These are phyloP conservation scores for Leptopterna dolabrata DNA, from an alignment of 2,888 invertebrate species.

Conservation along the genomic window DNA sequence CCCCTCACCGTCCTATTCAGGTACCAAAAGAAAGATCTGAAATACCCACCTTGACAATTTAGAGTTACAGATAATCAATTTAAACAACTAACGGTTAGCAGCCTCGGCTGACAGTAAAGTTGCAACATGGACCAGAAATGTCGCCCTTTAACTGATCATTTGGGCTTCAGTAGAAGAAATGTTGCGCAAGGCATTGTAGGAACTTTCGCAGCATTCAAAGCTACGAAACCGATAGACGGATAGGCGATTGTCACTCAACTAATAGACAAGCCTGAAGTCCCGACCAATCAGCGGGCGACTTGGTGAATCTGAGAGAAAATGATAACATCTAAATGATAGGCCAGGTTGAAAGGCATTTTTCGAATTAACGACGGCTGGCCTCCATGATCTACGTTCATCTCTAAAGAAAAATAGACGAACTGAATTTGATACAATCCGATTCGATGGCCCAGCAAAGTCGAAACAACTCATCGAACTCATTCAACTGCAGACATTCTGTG, in stretches of 20 bases:
- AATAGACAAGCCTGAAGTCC: not conserved
- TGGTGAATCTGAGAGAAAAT: not conserved
- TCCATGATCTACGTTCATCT: no score
- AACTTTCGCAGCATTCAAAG: not conserved
- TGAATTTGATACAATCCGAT: no score
- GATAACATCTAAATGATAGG: slow-evolving; percentile 2
- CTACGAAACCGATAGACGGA: not conserved
- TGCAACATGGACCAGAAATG: not conserved
- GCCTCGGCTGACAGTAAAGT: not conserved
- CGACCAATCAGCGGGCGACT: not conserved
- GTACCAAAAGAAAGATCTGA: no score
- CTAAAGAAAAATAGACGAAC: no score
- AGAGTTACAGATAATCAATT: no score
- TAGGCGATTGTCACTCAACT: not conserved
- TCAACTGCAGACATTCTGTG: no score
- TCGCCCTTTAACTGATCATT: not conserved
- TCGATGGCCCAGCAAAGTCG: no score
- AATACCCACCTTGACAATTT: no score
- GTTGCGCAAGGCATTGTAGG: not conserved
- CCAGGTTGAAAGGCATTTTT: not conserved
- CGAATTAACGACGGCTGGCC: no score
- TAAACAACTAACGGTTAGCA: not conserved
- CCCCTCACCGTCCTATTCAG: no score
- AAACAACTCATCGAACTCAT: no score
- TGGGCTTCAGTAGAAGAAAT: not conserved